phyloP scores from a whole-genome alignment of 30 jellyfish, hydroid and myxozoan genomes.

The Cassiopea xamachana region DNA sequence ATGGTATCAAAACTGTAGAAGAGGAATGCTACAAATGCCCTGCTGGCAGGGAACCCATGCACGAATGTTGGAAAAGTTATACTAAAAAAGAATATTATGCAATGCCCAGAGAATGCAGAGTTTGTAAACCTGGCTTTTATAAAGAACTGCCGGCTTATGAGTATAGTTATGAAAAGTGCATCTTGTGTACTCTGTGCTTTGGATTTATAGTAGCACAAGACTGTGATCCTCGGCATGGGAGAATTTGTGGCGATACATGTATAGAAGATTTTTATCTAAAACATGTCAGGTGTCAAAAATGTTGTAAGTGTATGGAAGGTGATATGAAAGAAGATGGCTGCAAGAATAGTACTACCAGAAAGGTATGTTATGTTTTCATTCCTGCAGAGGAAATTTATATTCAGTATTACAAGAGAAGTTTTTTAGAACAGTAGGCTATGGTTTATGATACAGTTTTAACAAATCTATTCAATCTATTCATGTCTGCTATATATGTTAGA shows the following conservation, averaged over 20 bases:
- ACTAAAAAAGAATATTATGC: background rate
- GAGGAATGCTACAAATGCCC: background rate
- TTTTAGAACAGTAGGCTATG: too few relatives aligned
- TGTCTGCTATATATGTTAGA: too few relatives aligned
- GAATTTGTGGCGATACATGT: background rate
- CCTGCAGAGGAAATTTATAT: too few relatives aligned
- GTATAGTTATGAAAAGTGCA: background rate
- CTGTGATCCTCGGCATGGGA: background rate
- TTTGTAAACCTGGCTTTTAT: background rate
- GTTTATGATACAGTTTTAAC: too few relatives aligned
- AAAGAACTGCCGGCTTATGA: background rate
- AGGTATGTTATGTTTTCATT: background rate
- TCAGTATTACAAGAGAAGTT: too few relatives aligned
- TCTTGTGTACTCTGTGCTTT: background rate
- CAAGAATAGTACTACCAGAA: background rate
- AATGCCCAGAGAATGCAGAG: background rate
- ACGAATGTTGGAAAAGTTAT: background rate
- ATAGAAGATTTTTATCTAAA: background rate
- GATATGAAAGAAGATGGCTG: background rate
- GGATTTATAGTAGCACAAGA: background rate
- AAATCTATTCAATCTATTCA: too few relatives aligned
- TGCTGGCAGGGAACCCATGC: conserved; percentile 10
- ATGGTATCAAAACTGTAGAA: background rate
- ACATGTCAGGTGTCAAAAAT: background rate
- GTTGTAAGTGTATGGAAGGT: background rate